A percentile compares a stretch with the other conserved stretches of the same genome.
These are phyloP conservation scores for Polia nebulosa DNA, from an alignment of 2,888 invertebrate species.

Conservation along the genomic window DNA sequence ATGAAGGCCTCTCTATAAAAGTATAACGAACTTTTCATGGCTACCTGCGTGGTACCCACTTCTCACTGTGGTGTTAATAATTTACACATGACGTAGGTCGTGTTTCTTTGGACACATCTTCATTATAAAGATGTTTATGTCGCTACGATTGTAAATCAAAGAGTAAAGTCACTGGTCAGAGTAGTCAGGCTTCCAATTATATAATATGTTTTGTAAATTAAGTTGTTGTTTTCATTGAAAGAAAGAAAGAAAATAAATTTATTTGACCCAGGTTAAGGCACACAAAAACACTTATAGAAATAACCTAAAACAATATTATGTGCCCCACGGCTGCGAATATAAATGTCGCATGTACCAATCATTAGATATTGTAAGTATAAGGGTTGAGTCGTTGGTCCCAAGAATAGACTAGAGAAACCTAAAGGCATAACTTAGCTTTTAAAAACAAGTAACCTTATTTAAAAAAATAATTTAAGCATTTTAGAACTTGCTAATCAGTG, in stretches of 20 bases:
- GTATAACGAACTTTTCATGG: slow-evolving; percentile 46
- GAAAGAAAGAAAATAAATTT: no score
- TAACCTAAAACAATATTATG: no score
- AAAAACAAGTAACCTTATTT: no score
- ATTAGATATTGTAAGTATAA: no score
- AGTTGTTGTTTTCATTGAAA: slow-evolving; percentile 8
- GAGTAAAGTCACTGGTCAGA: slow-evolving; percentile 1
- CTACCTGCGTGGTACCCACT: slow-evolving; percentile 25
- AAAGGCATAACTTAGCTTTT: no score
- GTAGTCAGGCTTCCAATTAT: not conserved
- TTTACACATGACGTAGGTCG: slow-evolving; percentile 19
- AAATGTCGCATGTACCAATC: not conserved
- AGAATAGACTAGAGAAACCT: not conserved
- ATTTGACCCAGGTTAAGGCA: no score
- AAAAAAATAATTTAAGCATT: no score
- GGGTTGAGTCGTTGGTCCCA: not conserved
- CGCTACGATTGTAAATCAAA: slow-evolving; percentile 12
- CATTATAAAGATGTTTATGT: slow-evolving; percentile 5
- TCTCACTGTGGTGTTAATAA: slow-evolving; percentile 42
- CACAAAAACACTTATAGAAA: no score
- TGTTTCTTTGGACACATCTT: slow-evolving; percentile 15
- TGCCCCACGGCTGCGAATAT: not conserved
- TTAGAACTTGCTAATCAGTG: no score
- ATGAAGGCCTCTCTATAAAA: slow-evolving; percentile 30
- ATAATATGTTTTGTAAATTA: not conserved